Conservation (phyloP, 2,797 vertebrate genomes). For the Hippocampus kuda region DNA sequence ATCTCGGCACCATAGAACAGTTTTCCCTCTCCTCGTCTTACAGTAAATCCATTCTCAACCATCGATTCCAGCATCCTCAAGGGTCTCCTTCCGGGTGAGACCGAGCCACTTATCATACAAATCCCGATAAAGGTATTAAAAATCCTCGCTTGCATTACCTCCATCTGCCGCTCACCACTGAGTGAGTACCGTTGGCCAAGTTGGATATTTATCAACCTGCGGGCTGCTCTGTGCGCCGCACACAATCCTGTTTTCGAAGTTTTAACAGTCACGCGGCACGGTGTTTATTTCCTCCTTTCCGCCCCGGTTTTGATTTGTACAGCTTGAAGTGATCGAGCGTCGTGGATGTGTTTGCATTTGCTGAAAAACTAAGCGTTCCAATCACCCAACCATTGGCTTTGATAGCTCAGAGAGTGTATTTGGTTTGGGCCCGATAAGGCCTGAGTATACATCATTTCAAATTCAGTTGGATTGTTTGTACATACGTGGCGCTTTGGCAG, state of each 20-base stretch:
- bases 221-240: constrained; percentile 24
- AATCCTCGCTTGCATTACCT: constrained; percentile 53
- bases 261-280: constrained; percentile 38
- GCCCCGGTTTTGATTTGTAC: constrained; percentile 55
- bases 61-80: constrained; percentile 61
- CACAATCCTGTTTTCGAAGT: constrained; percentile 37
- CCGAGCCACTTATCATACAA: constrained; percentile 60
- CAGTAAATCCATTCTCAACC: constrained; percentile 63
- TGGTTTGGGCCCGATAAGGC: constrained; percentile 57
- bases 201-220: constrained; percentile 29
- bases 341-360: constrained; percentile 63
- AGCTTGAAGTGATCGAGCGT: constrained; percentile 57
- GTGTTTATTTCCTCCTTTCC: constrained; percentile 42
- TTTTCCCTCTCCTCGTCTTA: constrained; percentile 37
- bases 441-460: constrained; percentile 54
- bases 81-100: constrained; percentile 41
- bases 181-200: constrained; percentile 12
- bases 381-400: constrained; percentile 55
- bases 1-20: constrained; percentile 55
- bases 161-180: constrained; percentile 33
- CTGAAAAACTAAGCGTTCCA: constrained; percentile 49
- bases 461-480: constrained; percentile 61
- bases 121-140: constrained; percentile 66
- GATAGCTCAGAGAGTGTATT: constrained; percentile 64
- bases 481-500: constrained; percentile 53